phyloP scores from a whole-genome alignment of 2,888 invertebrate species.

The Sthenelais limicola region DNA sequence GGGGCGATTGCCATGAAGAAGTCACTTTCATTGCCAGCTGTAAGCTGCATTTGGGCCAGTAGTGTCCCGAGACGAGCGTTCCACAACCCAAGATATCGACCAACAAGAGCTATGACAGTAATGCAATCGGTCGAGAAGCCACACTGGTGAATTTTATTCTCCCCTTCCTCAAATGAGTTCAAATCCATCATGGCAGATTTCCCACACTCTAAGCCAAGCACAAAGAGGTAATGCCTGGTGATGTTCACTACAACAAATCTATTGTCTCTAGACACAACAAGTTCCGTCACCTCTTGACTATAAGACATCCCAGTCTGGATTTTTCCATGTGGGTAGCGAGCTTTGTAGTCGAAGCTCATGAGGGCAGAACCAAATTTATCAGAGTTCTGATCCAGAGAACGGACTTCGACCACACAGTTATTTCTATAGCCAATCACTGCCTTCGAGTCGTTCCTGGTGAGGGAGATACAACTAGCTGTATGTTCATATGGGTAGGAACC shows the following conservation, averaged over 20 bases:
- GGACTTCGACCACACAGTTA: conserved; percentile 54
- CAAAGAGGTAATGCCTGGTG: conserved; percentile 45
- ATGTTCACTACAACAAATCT: conserved; percentile 49
- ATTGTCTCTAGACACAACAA: conserved; percentile 46
- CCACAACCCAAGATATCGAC: conserved; percentile 27
- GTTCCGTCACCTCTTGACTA: conserved; percentile 48
- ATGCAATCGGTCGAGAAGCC: conserved; percentile 47
- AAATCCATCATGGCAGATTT: conserved; percentile 31
- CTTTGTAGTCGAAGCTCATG: conserved; percentile 46
- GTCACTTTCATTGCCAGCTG: conserved; percentile 37
- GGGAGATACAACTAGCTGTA: conserved; percentile 50
- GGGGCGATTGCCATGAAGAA: conserved; percentile 48
- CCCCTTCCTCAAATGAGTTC: background rate
- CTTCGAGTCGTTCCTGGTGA: conserved; percentile 54
- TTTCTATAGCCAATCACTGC: conserved; percentile 55
- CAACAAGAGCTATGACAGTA: conserved; percentile 43
- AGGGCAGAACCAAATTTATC: conserved; percentile 40
- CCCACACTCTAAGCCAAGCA: conserved; percentile 42
- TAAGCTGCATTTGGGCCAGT: conserved; percentile 25
- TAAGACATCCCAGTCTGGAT: conserved; percentile 41
- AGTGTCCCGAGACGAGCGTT: conserved; percentile 18
- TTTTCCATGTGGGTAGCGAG: conserved; percentile 18
- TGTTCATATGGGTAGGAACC: conserved; percentile 47
- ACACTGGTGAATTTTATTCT: background rate
- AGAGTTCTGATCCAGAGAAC: conserved; percentile 47